Evolutionary conservation across 1,140 invertebrate genomes (phyloP).

Genomic region (Lithobius niger): DNA sequence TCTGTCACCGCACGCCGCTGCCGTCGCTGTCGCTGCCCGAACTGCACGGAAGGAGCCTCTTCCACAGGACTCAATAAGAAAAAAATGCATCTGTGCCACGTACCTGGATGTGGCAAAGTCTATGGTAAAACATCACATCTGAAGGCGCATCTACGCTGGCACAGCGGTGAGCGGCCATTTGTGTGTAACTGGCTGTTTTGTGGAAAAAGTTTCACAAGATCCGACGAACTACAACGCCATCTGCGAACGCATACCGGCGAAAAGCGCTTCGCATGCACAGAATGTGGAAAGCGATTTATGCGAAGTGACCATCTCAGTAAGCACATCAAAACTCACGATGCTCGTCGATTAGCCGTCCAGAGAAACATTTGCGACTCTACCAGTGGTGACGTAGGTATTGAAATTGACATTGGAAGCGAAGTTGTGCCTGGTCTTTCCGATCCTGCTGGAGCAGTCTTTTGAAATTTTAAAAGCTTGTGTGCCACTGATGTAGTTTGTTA

Average conservation of each 20-base stretch:
- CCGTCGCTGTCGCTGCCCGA: slow-evolving; percentile 77
- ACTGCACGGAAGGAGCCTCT: slow-evolving; percentile 63
- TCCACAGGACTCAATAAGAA: slow-evolving; percentile 21
- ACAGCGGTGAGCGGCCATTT: slow-evolving; percentile 14
- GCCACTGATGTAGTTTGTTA: no score
- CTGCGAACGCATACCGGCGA: slow-evolving; percentile 36
- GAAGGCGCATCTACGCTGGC: slow-evolving; percentile 34
- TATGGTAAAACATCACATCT: slow-evolving; percentile 42
- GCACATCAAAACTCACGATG: slow-evolving; percentile 28
- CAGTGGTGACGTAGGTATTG: no score
- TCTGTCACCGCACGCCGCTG: not conserved
- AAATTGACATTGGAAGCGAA: no score
- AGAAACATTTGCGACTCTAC: no score
- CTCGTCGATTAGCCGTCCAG: no score
- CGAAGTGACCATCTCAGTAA: slow-evolving; percentile 28
- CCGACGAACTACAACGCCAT: slow-evolving; percentile 42
- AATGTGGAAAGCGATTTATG: slow-evolving; percentile 28
- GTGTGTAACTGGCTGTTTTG: slow-evolving; percentile 29
- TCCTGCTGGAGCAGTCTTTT: no score
- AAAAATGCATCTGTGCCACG: slow-evolving; percentile 39
- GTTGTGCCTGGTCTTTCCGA: no score
- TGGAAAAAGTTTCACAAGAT: slow-evolving; percentile 37
- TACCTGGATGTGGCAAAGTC: slow-evolving; percentile 38
- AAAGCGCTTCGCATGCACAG: slow-evolving; percentile 24
- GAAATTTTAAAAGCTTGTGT: no score